Evolutionary conservation across 2,113 vertebrate species (phyloP), one percentile per base, ranked within the genome.

Genomic region (Cyprinodon tularosa): DNA sequence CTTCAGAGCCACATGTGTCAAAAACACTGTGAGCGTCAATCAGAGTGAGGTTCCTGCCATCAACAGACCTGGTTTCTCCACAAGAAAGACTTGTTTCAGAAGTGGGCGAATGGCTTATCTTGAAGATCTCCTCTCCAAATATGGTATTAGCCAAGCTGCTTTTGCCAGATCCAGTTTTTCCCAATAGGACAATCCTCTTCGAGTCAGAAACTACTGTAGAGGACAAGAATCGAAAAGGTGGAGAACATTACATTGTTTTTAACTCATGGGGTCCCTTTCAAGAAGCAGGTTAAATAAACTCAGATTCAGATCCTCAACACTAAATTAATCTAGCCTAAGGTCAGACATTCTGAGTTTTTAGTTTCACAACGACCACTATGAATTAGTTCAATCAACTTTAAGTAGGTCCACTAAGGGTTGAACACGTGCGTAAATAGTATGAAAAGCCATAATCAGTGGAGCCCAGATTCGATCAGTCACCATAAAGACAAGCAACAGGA

Each of bases 141-240:
- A 89, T 81, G 29, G 74, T 83, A 66, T 89, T 89, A 0, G 50
- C 53, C 42, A 77, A 61, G 61, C 84, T 85, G 74, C 84, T 86
- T 64, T 84, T 89, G 40, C 87, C 87, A 50, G 50, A 22, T 47
- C 86, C 82, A 12, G 84, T 77, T 82, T 86, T 88, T 14, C 87
- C 84, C 15, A 88, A 12, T 1, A 86, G 1, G 3, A 78, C 77
- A 44, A 86, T 64, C 62, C 74, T 87, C 72, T 0, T 68, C 15
- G 17, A 64, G 36, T 12, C 37, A 1, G 17, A 0, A 12, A 13
- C 74, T 76, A 29, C 29, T 29, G 29, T 29, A 53, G n/a, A 69
- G 69, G 14, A 69, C 3, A 76, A 76, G 5, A 69, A 29, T 11
- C 0, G 8, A 22, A 13, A 17, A 61, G 59, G 65, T 53, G 3